Evolutionary conservation across 2,113 vertebrate genomes (phyloP), one percentile per base, ranked within the genome.

Genomic region (Myodes glareolus): DNA sequence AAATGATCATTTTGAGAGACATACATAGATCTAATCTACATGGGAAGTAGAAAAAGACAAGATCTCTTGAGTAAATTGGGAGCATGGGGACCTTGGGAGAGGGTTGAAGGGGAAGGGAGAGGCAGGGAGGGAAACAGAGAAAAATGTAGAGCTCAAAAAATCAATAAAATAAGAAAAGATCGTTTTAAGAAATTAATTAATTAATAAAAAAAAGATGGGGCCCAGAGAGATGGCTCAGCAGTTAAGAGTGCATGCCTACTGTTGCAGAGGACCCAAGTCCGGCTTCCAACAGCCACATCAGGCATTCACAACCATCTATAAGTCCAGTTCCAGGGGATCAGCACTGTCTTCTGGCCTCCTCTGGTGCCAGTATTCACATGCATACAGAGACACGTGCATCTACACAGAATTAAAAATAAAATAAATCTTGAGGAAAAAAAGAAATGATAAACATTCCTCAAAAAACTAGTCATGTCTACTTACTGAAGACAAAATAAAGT

Each of bases 401-500:
- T 63, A 63, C n/a, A 27, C 39, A 84, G 36, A 63, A 39, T 63
- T 63, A 29, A 84, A 63, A 63, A 63, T 58, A 33, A 50, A 52
- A 17, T 80, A 55, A 80, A 80, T 80, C 29, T 80, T 7, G 10
- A 16, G 7, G 4, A 4, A 25, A 1, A 55, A 36, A 86, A 94
- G 89, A 95, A 90, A 88, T 61, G 33, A 88, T 78, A 39, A 85
- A 55, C 45, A 25, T 39, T 97, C 72, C 76, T 81, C 67, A n/a
- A 89, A 96, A 96, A 95, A 39, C 77, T 89, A 63, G 16, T 0
- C 0, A 0, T 19, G 85, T 17, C 70, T 90, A 73, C 25, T 65
- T 55, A 63, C 68, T 78, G 73, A 61, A 13, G n/a, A 93, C 88
- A 90, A 93, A 95, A 86, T 94, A 85, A 88, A 93, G 70, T 88